These are phyloP conservation scores for Enhydra lutris DNA, from an alignment of 2,113 vertebrate species.

Conservation along the genomic window DNA sequence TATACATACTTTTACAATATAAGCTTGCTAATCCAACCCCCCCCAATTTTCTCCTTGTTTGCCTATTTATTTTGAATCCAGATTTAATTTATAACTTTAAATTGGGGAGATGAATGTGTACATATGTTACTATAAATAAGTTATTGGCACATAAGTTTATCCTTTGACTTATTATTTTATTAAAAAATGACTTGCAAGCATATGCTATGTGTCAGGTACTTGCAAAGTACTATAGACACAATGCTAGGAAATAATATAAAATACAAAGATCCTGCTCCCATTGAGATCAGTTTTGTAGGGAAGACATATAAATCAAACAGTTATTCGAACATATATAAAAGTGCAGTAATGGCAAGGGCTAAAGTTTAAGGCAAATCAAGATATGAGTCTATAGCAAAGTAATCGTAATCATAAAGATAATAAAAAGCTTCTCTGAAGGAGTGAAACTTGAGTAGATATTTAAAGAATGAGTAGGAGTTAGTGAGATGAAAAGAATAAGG, in stretches of 20 bases:
- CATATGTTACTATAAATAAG: neutral
- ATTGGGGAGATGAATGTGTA: neutral
- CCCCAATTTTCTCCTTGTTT: neutral
- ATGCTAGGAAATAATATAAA: neutral
- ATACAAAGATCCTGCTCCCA: neutral
- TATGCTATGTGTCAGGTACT: neutral
- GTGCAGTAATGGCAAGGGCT: neutral
- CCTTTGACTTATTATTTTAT: neutral
- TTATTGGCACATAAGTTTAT: neutral
- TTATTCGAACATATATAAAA: neutral
- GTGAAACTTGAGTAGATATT: neutral
- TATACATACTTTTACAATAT: neutral
- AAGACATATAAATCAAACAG: neutral
- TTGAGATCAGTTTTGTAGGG: neutral
- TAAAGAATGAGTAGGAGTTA: neutral
- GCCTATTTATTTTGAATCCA: neutral
- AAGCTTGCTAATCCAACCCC: neutral
- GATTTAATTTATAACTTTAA: neutral
- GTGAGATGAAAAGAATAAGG: neutral
- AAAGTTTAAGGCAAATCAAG: neutral
- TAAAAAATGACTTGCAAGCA: neutral
- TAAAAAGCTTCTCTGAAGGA: neutral
- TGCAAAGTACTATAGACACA: neutral
- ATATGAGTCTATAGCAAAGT: neutral
- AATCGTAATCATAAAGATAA: neutral